phyloP scores from a whole-genome alignment of 2,797 vertebrate genomes.

The Silurus lanzhouensis region DNA sequence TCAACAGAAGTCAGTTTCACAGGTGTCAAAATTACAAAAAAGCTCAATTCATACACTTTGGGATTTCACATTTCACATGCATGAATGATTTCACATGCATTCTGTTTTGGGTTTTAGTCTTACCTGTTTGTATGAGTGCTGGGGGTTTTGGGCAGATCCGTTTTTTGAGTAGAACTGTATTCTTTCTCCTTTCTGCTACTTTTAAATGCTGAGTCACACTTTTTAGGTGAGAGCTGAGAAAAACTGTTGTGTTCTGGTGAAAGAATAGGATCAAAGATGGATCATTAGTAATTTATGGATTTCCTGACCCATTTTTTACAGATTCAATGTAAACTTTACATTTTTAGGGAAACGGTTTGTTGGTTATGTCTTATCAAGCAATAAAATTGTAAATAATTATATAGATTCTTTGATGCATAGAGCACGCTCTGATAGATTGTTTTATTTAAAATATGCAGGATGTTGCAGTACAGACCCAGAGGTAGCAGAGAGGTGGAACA shows the following conservation, averaged over 20 bases:
- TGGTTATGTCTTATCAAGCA: background rate
- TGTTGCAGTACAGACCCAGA: constrained; percentile 46
- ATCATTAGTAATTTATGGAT: background rate
- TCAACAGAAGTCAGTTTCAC: background rate
- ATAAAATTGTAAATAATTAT: background rate
- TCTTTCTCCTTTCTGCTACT: constrained; percentile 19
- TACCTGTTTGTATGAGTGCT: constrained; percentile 39
- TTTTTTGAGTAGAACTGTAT: constrained; percentile 23
- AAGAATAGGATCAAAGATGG: background rate
- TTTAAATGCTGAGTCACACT: constrained; percentile 25
- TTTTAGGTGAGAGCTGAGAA: constrained; percentile 10
- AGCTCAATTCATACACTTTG: background rate
- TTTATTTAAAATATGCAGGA: background rate
- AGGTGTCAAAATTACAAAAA: constrained; percentile 5
- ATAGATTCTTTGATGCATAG: background rate
- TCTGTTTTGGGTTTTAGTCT: constrained; percentile 3
- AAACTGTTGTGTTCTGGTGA: background rate
- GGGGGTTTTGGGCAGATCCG: constrained; percentile 14
- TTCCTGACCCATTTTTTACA: background rate
- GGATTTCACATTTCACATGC: background rate
- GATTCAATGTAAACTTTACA: background rate
- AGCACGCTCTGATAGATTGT: background rate
- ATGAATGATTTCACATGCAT: background rate
- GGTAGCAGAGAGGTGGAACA: constrained; percentile 54
- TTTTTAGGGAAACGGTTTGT: background rate